Base-by-base conservation (phyloP, 2,888 invertebrate genomes). In the Hypsopygia costalis region DNA sequence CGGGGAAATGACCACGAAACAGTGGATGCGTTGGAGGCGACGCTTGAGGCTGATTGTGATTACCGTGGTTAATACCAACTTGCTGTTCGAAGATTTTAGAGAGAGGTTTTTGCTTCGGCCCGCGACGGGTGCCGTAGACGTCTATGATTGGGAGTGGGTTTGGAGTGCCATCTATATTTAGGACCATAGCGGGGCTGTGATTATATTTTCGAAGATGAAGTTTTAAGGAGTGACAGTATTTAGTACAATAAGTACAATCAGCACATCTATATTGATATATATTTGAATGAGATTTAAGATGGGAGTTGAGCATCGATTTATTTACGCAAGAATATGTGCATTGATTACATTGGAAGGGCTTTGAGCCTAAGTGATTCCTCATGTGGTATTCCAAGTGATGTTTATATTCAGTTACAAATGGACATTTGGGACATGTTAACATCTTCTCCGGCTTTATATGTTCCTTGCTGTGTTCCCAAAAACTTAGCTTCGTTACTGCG, bases 291-390 rank as follows among this genome's bases (percentile, higher is more conserved):
- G 97, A 97, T 72, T 99, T 99, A 69, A 98, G 92, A 73, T 99
- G 99, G 0, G 98, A 98, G 81, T 98, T 99, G 40, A 99, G 90
- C 99, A 99, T 99, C 0, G 98, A 98, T 75, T 98, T 98, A 86
- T 98, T 98, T n/a, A 98, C 98, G 71, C 98, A 98, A 0, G 93
- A 92, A 66, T 97, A 97, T 10, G 91, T 90, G 74, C 98, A 99
- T 67, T 96, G 93, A 48, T 91, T 91, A 78, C 98, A 99, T 72
- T 95, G 95, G 89, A 96, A 98, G 1, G 99, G 99, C 71, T 99
- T 99, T 0, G 95, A 94, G 28, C 98, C 97, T 60, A 94, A 92
- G 79, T 99, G 99, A 73, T 98, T 98, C 31, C 97, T 91, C 72
- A 98, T 91, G 74, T 98, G 99, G 66, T 99, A 99, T 72, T 99